phyloP scores from a whole-genome alignment of 2,797 vertebrate species.

The Macropodus opercularis region DNA sequence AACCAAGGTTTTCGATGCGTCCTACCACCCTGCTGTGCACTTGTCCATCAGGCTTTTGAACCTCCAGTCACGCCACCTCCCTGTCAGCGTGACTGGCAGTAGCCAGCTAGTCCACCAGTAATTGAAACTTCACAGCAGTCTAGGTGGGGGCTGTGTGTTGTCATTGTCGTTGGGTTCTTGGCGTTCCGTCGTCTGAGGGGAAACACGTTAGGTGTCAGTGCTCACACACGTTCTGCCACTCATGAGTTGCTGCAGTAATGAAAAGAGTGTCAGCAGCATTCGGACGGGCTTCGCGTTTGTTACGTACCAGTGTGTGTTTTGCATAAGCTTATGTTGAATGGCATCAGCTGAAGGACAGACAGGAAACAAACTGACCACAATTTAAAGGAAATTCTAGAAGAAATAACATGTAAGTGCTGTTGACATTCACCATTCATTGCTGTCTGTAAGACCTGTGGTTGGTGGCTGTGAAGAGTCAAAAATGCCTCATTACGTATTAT shows the following conservation, averaged over 20 bases:
- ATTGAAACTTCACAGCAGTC: constrained; percentile 74
- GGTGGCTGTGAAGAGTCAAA: constrained; percentile 34
- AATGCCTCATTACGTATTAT: constrained; percentile 31
- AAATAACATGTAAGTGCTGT: too few relatives aligned
- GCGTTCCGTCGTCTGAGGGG: constrained; percentile 63
- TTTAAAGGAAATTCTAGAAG: too few relatives aligned
- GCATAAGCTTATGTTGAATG: neutral
- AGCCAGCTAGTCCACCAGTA: constrained; percentile 63
- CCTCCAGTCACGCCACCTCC: constrained; percentile 36
- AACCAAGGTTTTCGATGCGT: neutral
- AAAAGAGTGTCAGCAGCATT: neutral
- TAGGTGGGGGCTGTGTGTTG: constrained; percentile 48
- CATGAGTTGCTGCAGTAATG: constrained; percentile 20
- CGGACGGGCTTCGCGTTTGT: constrained; percentile 1
- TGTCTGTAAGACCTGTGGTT: constrained; percentile 18
- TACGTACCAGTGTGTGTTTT: neutral
- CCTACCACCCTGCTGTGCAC: constrained; percentile 32
- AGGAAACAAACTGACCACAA: neutral
- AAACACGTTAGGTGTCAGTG: constrained; percentile 64
- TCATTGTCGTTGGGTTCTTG: constrained; percentile 57
- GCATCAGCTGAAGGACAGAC: neutral
- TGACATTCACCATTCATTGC: too few relatives aligned
- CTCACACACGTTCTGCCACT: constrained; percentile 73
- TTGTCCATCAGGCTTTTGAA: constrained; percentile 46
- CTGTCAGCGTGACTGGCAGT: constrained; percentile 65